phyloP scores from a whole-genome alignment of 37 sponge, comb jelly and placozoan species.

The Aphrocallistes beatrix region DNA sequence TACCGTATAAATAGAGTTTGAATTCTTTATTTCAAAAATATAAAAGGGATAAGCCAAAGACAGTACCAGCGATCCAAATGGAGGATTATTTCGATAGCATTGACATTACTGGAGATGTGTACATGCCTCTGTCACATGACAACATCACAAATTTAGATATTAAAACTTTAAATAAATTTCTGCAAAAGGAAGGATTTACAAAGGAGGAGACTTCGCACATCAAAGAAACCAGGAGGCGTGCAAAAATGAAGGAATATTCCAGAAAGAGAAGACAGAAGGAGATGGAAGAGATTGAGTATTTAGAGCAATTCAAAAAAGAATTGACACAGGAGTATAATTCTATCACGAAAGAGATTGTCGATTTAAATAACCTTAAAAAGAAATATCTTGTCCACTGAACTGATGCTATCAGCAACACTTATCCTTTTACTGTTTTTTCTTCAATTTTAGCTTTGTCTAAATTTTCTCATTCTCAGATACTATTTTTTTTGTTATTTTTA shows the following conservation, averaged over 20 bases:
- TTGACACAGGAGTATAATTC: neutral
- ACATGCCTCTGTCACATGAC: slow-evolving; percentile 4
- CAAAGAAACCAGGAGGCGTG: slow-evolving; percentile 5
- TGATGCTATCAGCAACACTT: neutral
- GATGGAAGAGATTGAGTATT: slow-evolving; percentile 6
- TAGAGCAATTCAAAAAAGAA: neutral
- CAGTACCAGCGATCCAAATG: no score
- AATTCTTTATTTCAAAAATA: no score
- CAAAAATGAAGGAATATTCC: slow-evolving; percentile 18
- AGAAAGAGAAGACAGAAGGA: slow-evolving; percentile 5
- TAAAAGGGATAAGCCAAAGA: no score
- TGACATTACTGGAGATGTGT: neutral
- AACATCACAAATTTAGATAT: neutral
- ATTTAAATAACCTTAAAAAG: neutral
- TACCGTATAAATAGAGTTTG: no score
- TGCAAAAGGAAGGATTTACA: neutral
- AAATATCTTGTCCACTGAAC: neutral
- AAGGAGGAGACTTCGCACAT: slow-evolving; percentile 1
- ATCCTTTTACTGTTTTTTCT: neutral
- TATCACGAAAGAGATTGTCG: neutral
- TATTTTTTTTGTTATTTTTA: no score
- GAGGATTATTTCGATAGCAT: neutral
- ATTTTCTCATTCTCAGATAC: no score
- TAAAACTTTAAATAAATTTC: neutral
- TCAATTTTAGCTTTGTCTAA: no score